A percentile compares a stretch with the other conserved stretches of the same genome.
These are phyloP conservation scores for Pachypsylla venusta DNA, from an alignment of 1,140 invertebrate genomes.

Conservation along the genomic window DNA sequence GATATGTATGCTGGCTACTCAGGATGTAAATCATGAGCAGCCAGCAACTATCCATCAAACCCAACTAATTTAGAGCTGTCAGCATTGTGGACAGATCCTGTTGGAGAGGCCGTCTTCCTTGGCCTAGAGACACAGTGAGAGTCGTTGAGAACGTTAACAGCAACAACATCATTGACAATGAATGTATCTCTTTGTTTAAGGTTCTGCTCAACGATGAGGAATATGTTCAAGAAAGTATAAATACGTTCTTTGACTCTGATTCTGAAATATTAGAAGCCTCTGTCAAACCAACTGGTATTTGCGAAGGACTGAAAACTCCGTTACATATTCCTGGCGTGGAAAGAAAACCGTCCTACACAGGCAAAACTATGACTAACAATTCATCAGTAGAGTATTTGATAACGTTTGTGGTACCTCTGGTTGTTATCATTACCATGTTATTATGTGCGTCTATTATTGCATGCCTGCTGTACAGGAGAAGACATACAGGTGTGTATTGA, in stretches of 20 bases:
- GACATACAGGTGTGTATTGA: conserved; percentile 62
- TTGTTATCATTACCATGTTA: conserved; percentile 79
- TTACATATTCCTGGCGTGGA: conserved; percentile 31
- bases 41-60: too few relatives aligned
- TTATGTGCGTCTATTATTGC: conserved; percentile 72
- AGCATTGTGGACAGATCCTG: too few relatives aligned
- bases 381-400: conserved; percentile 65
- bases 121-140: too few relatives aligned
- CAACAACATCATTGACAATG: too few relatives aligned
- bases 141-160: too few relatives aligned
- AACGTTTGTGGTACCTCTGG: conserved; percentile 77
- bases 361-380: conserved; percentile 34
- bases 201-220: conserved; percentile 36
- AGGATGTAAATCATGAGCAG: too few relatives aligned
- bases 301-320: conserved; percentile 42
- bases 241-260: conserved; percentile 55
- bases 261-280: conserved; percentile 59
- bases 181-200: too few relatives aligned
- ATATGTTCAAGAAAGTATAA: conserved; percentile 44
- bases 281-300: conserved; percentile 51
- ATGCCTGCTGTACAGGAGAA: conserved; percentile 69
- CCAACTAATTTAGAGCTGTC: too few relatives aligned
- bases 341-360: conserved; percentile 15
- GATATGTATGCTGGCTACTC: too few relatives aligned
- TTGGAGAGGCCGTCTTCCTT: too few relatives aligned